Conservation (phyloP, 2,797 vertebrate genomes). For the Streptopelia turtur region DNA sequence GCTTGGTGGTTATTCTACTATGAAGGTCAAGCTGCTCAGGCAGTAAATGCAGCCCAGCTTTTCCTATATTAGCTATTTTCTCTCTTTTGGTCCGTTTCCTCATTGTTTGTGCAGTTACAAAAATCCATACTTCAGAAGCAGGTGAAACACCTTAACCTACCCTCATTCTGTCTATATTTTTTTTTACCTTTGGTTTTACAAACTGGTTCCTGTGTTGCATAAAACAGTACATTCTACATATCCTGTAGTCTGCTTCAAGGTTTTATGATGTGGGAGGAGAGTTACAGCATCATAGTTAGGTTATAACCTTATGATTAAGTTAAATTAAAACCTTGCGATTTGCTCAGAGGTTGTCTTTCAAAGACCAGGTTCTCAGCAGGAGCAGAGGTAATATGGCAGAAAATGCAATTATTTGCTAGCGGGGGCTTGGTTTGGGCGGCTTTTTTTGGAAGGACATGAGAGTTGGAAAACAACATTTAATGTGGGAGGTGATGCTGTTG, state of each 20-base stretch:
- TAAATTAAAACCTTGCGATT: neutral
- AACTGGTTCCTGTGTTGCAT: neutral
- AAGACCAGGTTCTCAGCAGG: neutral
- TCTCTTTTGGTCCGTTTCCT: neutral
- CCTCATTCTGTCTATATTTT: neutral
- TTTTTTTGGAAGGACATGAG: too few species aligned
- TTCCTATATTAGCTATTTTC: neutral
- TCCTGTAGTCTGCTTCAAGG: neutral
- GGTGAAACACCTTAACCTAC: neutral
- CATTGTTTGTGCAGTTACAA: neutral
- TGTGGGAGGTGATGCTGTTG: accelerated
- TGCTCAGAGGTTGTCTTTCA: neutral
- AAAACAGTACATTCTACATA: too few species aligned
- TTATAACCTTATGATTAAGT: too few species aligned
- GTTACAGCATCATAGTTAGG: neutral
- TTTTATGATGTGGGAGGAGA: neutral
- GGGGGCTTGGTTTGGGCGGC: accelerated
- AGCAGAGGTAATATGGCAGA: neutral
- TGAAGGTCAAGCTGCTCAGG: conserved; percentile 33
- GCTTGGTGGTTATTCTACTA: neutral
- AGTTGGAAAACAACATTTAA: neutral
- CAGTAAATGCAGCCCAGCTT: neutral
- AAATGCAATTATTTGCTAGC: neutral
- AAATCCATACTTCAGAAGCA: neutral
- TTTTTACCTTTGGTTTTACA: neutral